phyloP scores from a whole-genome alignment of 2,888 invertebrate species.

The Aporophyla nigra region DNA sequence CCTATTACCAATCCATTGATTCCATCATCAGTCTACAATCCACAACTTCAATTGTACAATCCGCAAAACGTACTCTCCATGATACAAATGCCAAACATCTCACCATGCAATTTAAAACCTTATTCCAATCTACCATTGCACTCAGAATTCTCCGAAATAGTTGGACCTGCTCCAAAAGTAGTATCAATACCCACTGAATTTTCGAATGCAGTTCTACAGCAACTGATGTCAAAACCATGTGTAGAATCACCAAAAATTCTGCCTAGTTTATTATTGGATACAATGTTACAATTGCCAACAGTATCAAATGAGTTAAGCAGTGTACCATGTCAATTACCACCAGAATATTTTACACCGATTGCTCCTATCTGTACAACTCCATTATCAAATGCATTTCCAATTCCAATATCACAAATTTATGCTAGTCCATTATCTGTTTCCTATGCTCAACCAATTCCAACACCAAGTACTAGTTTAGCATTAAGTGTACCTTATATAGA shows the following conservation, averaged over 20 bases:
- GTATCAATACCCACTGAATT: neutral
- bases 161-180: neutral
- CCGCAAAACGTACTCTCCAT: neutral
- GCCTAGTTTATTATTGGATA: neutral
- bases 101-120: neutral
- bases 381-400: neutral
- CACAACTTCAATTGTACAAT: neutral
- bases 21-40: neutral
- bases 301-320: neutral
- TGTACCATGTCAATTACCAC: neutral
- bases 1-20: neutral
- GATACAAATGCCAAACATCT: neutral
- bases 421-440: neutral
- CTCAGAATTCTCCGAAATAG: neutral
- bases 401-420: neutral
- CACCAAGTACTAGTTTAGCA: neutral
- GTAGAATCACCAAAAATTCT: neutral
- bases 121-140: neutral
- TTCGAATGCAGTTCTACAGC: neutral
- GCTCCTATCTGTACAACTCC: too few species aligned
- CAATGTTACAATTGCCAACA: neutral
- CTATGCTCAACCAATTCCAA: slow-evolving; percentile 2
- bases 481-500: neutral
- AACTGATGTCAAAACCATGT: neutral
- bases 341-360: neutral